Conservation (phyloP, 2,888 invertebrate genomes). For the Allophyes oxyacanthae region DNA sequence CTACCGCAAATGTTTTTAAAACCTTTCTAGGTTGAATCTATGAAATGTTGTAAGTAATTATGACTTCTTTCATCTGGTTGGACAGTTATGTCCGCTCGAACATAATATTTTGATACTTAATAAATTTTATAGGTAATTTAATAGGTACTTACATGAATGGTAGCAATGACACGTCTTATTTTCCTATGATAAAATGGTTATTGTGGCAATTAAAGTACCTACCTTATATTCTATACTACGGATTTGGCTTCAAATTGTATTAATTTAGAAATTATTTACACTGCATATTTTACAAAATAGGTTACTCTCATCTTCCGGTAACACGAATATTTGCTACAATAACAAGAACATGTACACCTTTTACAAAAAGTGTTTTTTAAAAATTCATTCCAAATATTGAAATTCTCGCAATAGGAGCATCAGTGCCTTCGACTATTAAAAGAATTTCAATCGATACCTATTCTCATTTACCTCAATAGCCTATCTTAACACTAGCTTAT, state of each 20-base stretch:
- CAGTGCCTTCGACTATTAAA: slow-evolving; percentile 9
- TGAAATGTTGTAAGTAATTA: too few species aligned
- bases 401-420: slow-evolving; percentile 21
- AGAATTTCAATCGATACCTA: slow-evolving; percentile 30
- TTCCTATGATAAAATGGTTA: slow-evolving; percentile 21
- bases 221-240: slow-evolving; percentile 45
- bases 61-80: too few species aligned
- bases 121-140: too few species aligned
- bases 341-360: slow-evolving; percentile 39
- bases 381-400: slow-evolving; percentile 26
- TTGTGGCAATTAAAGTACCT: slow-evolving; percentile 35
- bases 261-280: slow-evolving; percentile 53
- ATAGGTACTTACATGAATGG: slow-evolving; percentile 3
- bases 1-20: too few species aligned
- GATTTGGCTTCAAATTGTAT: slow-evolving; percentile 49
- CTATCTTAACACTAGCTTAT: slow-evolving; percentile 32
- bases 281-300: slow-evolving; percentile 55
- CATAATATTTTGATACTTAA: too few species aligned
- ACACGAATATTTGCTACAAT: slow-evolving; percentile 47
- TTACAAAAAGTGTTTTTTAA: slow-evolving; percentile 33
- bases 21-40: too few species aligned
- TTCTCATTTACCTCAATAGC: slow-evolving; percentile 12
- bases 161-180: slow-evolving; percentile 1
- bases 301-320: slow-evolving; percentile 47
- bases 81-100: too few species aligned